Evolutionary conservation across 1,140 invertebrate genomes (phyloP).

Genomic region (Brachionus rubens): DNA sequence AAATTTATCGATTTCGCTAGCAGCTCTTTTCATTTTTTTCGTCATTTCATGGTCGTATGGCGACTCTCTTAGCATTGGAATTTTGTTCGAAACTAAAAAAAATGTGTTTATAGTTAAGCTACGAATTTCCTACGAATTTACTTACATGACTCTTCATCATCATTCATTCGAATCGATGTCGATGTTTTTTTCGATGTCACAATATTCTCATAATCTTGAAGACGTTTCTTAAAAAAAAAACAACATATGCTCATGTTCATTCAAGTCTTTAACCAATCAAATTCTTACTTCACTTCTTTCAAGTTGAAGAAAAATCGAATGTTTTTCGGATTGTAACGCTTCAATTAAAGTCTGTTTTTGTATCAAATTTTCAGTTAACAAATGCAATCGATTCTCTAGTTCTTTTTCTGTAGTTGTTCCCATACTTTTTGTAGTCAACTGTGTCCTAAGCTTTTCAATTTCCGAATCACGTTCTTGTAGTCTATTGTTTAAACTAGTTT

Average conservation of each 20-base stretch:
- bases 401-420: constrained; percentile 64
- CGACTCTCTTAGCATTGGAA: constrained; percentile 71
- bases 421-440: constrained; percentile 62
- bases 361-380: constrained; percentile 74
- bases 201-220: constrained; percentile 54
- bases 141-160: constrained; percentile 55
- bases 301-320: constrained; percentile 72
- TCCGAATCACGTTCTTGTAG: constrained; percentile 66
- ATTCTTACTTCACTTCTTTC: constrained; percentile 70
- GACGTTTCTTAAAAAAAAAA: constrained; percentile 26
- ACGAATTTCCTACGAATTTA: not conserved
- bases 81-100: constrained; percentile 63
- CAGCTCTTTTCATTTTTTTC: constrained; percentile 74
- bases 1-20: constrained; percentile 72
- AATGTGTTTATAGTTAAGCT: not conserved
- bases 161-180: constrained; percentile 51
- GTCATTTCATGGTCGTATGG: constrained; percentile 75
- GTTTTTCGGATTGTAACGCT: constrained; percentile 72
- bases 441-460: constrained; percentile 66
- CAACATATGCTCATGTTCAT: too few relatives aligned
- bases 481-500: constrained; percentile 61
- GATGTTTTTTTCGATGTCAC: constrained; percentile 49
- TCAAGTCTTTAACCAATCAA: too few relatives aligned
- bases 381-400: constrained; percentile 68
- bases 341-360: constrained; percentile 75